Base-by-base conservation (phyloP, 2,797 vertebrate species). In the Molossus alvarezi region DNA sequence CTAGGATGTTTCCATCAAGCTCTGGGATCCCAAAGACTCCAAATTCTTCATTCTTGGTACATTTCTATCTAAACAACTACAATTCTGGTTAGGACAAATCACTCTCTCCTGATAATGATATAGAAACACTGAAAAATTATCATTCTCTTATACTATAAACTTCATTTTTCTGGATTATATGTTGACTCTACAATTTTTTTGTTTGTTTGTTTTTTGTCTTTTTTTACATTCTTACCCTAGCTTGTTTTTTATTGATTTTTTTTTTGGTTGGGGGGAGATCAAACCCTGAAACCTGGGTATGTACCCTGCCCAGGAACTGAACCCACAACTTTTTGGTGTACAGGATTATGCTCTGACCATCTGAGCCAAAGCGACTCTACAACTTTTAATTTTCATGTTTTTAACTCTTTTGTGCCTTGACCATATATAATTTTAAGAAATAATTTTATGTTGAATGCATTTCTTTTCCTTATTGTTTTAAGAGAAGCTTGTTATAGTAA, bases 341-440 rank as follows among this genome's bases (percentile, higher is more conserved):
- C 20, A 3, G 57, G 57, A 20, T 20, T 5, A 58, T 58, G 57
- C 20, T 58, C 57, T 18, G 21, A 58, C 20, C 57, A 58, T 21
- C 57, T 58, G 57, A 58, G 57, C n/a, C 65, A 67, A 15, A n/a
- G n/a, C 17, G 15, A 94, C 21, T 75, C 58, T 71, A 87, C 37
- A 84, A 60, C 64, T 90, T 91, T 92, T 86, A 86, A 93, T 94
- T 75, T 90, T 29, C 53, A 62, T 87, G 27, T 91, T 95, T 94
- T 37, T 92, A 55, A 82, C 12, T 80, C 64, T 88, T 77, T 75
- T 71, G n/a, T 75, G 21, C 37, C 45, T 92, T 92, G 64, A 62
- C 14, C 95, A 88, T 69, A 82, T 92, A 69, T 92, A 71, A 94
- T 94, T 96, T 95, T 90, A 85, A 90, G 88, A 88, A 93, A 75